phyloP scores from a whole-genome alignment of 64 coral and sea anemone species.

The Stichodactyla helianthus region DNA sequence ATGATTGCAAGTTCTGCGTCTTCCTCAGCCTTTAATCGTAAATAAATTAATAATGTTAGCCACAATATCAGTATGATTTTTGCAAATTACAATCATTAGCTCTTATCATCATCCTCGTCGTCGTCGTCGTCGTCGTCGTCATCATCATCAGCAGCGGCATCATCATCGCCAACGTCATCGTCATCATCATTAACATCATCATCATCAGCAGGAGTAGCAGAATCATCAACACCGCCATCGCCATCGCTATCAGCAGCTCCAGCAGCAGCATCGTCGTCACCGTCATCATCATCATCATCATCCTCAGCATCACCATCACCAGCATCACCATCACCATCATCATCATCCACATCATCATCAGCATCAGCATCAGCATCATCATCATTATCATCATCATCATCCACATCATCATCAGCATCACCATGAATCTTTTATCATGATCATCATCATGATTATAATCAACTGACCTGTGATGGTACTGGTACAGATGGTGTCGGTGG shows the following conservation, averaged over 20 bases:
- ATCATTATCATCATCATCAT: neutral
- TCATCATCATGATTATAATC: neutral
- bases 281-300: neutral
- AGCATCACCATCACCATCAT: neutral
- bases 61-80: neutral
- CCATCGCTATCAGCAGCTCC: too few relatives aligned
- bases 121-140: neutral
- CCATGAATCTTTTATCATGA: neutral
- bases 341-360: neutral
- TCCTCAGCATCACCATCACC: neutral
- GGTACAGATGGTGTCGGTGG: slow-evolving; percentile 93
- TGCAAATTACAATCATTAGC: too few relatives aligned
- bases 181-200: neutral
- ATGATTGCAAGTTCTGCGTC: slow-evolving; percentile 89
- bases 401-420: neutral
- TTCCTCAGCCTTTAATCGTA: slow-evolving; percentile 73
- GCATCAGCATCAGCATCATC: neutral
- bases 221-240: too few relatives aligned
- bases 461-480: slow-evolving; percentile 87
- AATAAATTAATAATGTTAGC: neutral
- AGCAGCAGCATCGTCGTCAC: neutral
- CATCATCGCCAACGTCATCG: neutral
- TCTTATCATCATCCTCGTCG: neutral
- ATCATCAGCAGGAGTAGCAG: too few relatives aligned
- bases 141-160: neutral